Percentiles rank a stretch among this genome's conserved stretches.
phyloP scores from a whole-genome alignment of 23 tunicate species.

The Corella eumyota region DNA sequence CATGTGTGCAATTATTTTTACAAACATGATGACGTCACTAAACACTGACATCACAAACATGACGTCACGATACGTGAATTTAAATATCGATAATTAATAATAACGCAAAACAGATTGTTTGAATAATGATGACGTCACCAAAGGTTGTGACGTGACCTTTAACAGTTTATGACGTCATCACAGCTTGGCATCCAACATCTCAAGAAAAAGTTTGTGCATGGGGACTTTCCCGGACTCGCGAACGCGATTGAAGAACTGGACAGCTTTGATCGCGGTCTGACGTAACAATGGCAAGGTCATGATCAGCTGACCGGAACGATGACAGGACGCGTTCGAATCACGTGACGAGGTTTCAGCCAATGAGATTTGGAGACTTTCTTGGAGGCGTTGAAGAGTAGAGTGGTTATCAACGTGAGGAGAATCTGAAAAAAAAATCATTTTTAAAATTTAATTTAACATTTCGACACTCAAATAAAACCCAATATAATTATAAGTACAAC shows the following conservation, averaged over 20 bases:
- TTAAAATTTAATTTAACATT: not conserved
- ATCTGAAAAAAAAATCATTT: conserved; percentile 27
- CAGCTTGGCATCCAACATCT: conserved; percentile 89
- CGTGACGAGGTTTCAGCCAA: conserved; percentile 15
- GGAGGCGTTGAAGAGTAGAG: conserved; percentile 23
- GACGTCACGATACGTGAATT: too few relatives aligned
- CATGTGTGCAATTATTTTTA: too few relatives aligned
- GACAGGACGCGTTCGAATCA: conserved; percentile 7
- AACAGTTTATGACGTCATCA: conserved; percentile 15
- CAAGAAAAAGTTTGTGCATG: conserved; percentile 74
- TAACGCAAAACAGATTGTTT: too few relatives aligned
- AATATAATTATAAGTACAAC: not conserved
- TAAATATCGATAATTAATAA: too few relatives aligned
- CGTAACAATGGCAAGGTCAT: conserved; percentile 70
- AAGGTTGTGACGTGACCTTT: too few relatives aligned
- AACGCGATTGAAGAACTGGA: conserved; percentile 57
- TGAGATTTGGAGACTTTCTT: conserved; percentile 54
- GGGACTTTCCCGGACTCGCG: conserved; percentile 53
- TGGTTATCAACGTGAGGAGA: conserved; percentile 68
- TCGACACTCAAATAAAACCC: not conserved
- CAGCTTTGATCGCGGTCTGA: conserved; percentile 56
- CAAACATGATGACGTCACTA: too few relatives aligned
- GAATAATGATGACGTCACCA: too few relatives aligned
- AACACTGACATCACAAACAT: too few relatives aligned
- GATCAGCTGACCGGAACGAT: conserved; percentile 56